Base-by-base conservation (phyloP, 1,140 invertebrate genomes). In the Drosophila funebris region DNA sequence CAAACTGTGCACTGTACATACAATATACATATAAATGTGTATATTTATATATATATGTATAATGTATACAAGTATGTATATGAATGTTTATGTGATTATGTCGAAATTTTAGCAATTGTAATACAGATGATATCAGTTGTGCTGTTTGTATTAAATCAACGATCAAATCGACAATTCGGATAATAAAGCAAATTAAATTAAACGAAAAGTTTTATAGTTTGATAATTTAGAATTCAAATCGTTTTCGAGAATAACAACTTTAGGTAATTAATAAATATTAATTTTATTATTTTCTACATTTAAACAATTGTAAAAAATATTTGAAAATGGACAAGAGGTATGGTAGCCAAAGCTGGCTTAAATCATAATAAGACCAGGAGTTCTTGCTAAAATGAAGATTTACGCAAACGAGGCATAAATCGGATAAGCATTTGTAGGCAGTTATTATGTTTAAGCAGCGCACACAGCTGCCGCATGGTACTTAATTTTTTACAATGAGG, bases 331-430 rank as follows among this genome's bases (percentile, higher is more conserved):
- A 29, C 14, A 16, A 16, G 6, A 5, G 6, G 8, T 37, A 67
- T 80, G 50, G 72, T 64, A 67, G 56, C 60, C 6, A 16, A 33
- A 13, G 13, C 1, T 18, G 16, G 16, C 39, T 82, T 82, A 66
- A 81, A 82, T 82, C 78, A 64, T 57, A 81, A 81, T 74, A 72
- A 81, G 61, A 62, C 39, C 62, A 58, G 22, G 36, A 56, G 54
- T 20, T 76, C 36, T 56, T 31, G 33, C 27, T 27, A 16, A 62
- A 73, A 68, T 73, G 37, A 44, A 60, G 62, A 66, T 68, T 68
- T 67, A 68, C 56, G 69, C 68, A 29, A 39, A 48, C 68, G 20
- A 48, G 53, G 60, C 68, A 72, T 64, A 72, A 66, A 67, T 66
- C 48, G 52, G 33, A 37, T 60, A 33, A 61, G 33, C 39, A 72